Base-by-base conservation (phyloP, 2,888 invertebrate species). In the Drosophila histrio region DNA sequence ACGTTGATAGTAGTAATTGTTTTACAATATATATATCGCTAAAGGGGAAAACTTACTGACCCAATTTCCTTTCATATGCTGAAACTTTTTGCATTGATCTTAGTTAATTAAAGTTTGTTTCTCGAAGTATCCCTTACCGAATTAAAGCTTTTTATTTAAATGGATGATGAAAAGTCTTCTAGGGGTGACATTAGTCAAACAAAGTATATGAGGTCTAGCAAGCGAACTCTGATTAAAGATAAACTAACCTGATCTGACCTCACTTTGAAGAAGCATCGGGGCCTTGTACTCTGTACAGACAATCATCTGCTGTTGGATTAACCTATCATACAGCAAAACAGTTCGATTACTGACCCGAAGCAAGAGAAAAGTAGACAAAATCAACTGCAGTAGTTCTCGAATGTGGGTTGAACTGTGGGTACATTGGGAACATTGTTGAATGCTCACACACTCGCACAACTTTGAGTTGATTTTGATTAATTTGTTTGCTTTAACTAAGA, bases 401-500 rank as follows among this genome's bases (percentile, higher is more conserved):
- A n/a, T n/a, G n/a, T n/a, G n/a, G n/a, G n/a, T n/a, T n/a, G n/a
- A n/a, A n/a, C n/a, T n/a, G n/a, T n/a, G 11, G 11, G 2, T 1
- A 11, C 9, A 13, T n/a, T 44, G 15, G 32, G 54, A 64, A 46
- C 69, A 69, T 53, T 65, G 66, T 68, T 72, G 54, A 78, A 80
- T 53, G 64, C 41, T 39, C 52, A 49, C 61, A 63, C 58, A 53
- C 71, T 62, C 64, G 68, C 67, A 70, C 75, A 66, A 76, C 67
- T 80, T 77, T 34, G 50, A 72, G 78, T 72, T 80, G 81, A 81
- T 78, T 81, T 80, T 82, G 81, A 82, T 84, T 82, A 84, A 84
- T 82, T 82, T 87, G 81, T 87, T 87, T 87, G 81, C 76, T 68
- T 72, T 70, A 76, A 72, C 81, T 69, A 74, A 83, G 87, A 77